Base-by-base conservation (phyloP, 1,140 invertebrate genomes). In the Doryteuthis pealeii region DNA sequence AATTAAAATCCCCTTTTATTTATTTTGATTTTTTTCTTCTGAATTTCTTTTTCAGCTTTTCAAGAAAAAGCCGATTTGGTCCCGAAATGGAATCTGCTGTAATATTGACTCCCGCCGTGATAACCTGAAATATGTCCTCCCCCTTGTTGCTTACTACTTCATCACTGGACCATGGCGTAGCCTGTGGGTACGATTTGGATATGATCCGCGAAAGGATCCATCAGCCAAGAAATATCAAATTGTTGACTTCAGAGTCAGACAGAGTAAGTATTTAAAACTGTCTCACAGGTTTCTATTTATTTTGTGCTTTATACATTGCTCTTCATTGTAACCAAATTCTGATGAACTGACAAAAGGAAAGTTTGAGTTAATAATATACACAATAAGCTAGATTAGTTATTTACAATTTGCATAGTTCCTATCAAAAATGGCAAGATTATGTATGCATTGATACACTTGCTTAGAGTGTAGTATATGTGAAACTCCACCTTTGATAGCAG, bases 141-240 rank as follows among this genome's bases (percentile, higher is more conserved):
- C 96, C 0, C 90, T 91, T 33, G 87, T 95, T 1, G 93, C 95
- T 0, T 94, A 95, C 86, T 95, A 95, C 85, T 95, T 93, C 86
- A 90, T 90, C 18, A 93, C 91, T 78, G 96, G 96, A 0, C 96
- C 96, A 0, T 99, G 95, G 94, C 89, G 94, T 72, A 91, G 92
- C 67, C 90, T 94, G 83, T 97, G 95, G 93, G 92, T 95, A 0
- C 91, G 90, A 83, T 92, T 93, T 81, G 95, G 95, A 0, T 97
- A 95, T 82, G 94, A 97, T 89, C 95, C 95, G 0, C 89, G 93
- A 62, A 92, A 92, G 81, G 92, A 95, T 78, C 92, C 92, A n/a
- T 84, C 89, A 1, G 90, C 94, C 33, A 92, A 93, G 79, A 91
- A 91, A 65, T 96, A 95, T 86, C 96, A 98, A 87, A 92, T 92